Evolutionary conservation across 2,113 vertebrate species (phyloP), one percentile per base, ranked within the genome.

Genomic region (Gavia stellata): DNA sequence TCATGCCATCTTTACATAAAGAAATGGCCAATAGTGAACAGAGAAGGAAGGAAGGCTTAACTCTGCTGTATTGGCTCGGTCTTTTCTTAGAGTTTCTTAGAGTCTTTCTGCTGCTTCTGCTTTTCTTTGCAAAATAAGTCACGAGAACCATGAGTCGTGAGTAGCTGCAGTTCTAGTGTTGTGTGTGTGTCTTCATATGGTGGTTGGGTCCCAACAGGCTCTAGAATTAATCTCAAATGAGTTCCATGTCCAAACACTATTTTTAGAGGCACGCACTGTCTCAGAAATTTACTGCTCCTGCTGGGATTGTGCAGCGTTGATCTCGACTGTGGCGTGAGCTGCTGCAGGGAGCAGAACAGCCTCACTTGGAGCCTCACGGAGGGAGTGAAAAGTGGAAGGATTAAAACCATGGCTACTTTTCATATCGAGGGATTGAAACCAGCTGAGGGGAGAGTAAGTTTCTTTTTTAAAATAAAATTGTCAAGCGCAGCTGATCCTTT

Each of bases 261-360:
- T 94, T 94, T 93, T 70, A 78, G 96, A 81, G 88, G 75, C 75
- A 25, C 3, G 1, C 90, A 93, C 90, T 96, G 81, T 23, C 71
- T 94, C 79, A 14, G 82, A 74, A 59, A 62, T 67, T 61, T 55
- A 9, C 47, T 55, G 78, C 78, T 94, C 66, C 81, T 7, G 1
- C 53, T 86, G 94, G 92, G 85, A 29, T 44, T 33, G 53, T 16
- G 40, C 59, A 56, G 92, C 1, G 1, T 71, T 18, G 20, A 34
- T 84, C 82, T 34, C 1, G 0, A 19, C 75, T 50, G 61, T 18
- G 3, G 74, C 3, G 1, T 28, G 78, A 78, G 77, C 67, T 75
- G 84, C 87, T 89, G 72, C 45, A 15, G 85, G 40, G 66, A 90
- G 75, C 52, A 26, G 75, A 47, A 34, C 0, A 0, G 81, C 68